phyloP scores from a whole-genome alignment of 2,113 vertebrate genomes.

The Nothocercus nigrocapillus region DNA sequence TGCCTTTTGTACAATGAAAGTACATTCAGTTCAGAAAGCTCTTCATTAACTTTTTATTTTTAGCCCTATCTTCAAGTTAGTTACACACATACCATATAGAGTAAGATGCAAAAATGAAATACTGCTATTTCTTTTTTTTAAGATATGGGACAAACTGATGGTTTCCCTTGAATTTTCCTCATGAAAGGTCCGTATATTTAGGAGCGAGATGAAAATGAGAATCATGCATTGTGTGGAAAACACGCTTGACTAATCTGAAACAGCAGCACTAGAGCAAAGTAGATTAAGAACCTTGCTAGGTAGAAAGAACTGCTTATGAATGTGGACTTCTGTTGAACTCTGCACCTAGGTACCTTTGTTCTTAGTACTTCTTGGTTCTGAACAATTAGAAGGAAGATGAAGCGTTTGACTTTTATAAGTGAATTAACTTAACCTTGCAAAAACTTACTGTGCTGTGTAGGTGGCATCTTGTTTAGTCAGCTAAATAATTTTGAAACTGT shows the following conservation, averaged over 20 bases:
- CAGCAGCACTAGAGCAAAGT: not conserved
- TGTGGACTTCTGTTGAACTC: not conserved
- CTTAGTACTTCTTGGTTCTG: not conserved
- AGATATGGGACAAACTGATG: not conserved
- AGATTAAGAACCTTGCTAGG: not conserved
- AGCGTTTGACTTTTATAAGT: not conserved
- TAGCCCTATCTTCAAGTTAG: not conserved
- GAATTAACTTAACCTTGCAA: not conserved
- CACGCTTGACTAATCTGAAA: not conserved
- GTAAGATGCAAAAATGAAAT: not conserved
- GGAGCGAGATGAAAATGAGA: not conserved
- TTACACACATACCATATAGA: fast-evolving
- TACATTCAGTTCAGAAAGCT: not conserved
- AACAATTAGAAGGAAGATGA: not conserved
- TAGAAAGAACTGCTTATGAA: not conserved
- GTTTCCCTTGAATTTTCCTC: not conserved
- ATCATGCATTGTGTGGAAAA: not conserved
- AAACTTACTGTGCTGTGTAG: not conserved
- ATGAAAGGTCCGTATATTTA: not conserved
- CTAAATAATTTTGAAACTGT: not conserved
- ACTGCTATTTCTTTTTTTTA: not conserved
- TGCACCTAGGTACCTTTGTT: not conserved
- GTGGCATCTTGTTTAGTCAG: not conserved
- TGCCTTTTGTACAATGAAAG: not conserved
- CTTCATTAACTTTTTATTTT: not conserved